phyloP scores from a whole-genome alignment of 2,113 vertebrate species.

The Eleginops maclovinus region DNA sequence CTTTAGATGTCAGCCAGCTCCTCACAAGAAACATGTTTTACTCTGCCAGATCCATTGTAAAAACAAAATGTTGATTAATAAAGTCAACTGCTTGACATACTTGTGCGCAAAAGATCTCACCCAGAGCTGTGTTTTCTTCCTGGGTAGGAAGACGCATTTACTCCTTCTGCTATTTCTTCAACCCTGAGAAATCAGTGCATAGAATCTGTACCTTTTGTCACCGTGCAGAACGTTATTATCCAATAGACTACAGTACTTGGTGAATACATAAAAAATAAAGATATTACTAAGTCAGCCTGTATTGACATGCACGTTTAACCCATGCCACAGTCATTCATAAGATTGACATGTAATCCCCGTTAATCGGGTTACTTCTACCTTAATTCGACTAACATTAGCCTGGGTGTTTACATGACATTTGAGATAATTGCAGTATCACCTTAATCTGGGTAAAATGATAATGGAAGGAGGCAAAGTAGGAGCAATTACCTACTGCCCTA shows the following conservation, averaged over 20 bases:
- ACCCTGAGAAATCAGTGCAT: not conserved
- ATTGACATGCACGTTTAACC: constrained; percentile 13
- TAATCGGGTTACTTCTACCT: constrained; percentile 55
- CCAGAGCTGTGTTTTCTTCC: constrained; percentile 3
- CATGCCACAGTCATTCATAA: constrained; percentile 29
- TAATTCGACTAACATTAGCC: constrained; percentile 56
- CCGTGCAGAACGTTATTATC: not conserved
- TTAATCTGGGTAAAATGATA: constrained; percentile 52
- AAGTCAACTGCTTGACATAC: constrained; percentile 11
- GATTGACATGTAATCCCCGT: constrained; percentile 47
- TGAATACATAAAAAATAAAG: not conserved
- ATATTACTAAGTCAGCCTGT: not conserved
- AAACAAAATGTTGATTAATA: constrained; percentile 31
- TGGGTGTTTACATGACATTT: constrained; percentile 44
- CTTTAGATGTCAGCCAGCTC: not conserved
- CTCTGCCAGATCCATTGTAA: constrained; percentile 7
- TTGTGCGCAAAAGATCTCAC: not conserved
- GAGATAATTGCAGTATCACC: constrained; percentile 54
- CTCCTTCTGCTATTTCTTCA: not conserved
- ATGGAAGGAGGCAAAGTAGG: constrained; percentile 39
- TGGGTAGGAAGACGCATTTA: constrained; percentile 1
- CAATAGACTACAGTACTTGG: not conserved
- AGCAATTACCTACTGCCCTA: constrained; percentile 52
- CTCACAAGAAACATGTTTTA: not conserved
- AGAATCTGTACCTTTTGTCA: constrained; percentile 9